Conservation (phyloP, 2,888 invertebrate species). For the Orthosia incerta region DNA sequence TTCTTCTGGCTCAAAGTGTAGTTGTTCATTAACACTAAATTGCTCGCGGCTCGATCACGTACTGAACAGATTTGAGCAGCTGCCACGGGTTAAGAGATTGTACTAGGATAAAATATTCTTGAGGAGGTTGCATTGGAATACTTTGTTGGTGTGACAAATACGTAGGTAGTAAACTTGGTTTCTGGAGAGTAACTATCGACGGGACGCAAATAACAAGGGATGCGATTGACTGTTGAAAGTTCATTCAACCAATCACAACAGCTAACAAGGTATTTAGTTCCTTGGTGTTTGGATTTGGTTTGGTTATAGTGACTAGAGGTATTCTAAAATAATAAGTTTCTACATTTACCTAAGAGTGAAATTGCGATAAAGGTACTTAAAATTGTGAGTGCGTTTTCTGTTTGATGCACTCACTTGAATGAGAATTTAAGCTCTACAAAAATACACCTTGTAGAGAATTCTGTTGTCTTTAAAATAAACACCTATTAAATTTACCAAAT, state of each 20-base stretch:
- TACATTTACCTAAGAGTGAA: no score
- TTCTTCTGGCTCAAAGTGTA: conserved; percentile 59
- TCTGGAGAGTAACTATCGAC: no score
- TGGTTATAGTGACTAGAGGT: no score
- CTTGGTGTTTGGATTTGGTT: no score
- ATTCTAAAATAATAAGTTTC: no score
- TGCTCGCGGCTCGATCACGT: conserved; percentile 82
- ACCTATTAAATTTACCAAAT: conserved; percentile 52
- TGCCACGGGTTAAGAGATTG: conserved; percentile 43
- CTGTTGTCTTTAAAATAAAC: conserved; percentile 28
- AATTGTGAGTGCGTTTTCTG: not conserved
- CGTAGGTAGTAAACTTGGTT: not conserved
- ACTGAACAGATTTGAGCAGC: conserved; percentile 80
- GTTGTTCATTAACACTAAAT: conserved; percentile 84
- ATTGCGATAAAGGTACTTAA: no score
- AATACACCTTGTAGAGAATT: not conserved
- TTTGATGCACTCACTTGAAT: not conserved
- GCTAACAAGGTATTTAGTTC: no score
- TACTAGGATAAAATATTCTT: conserved; percentile 30
- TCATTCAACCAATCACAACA: no score
- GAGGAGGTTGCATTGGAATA: not conserved
- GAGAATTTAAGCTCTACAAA: not conserved
- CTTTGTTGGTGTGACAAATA: not conserved
- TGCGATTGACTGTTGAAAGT: no score
- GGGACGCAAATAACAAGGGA: no score